Percentiles rank a stretch among this genome's conserved stretches.
Conservation (phyloP, 2,888 invertebrate genomes). For the Drosophila dives region DNA sequence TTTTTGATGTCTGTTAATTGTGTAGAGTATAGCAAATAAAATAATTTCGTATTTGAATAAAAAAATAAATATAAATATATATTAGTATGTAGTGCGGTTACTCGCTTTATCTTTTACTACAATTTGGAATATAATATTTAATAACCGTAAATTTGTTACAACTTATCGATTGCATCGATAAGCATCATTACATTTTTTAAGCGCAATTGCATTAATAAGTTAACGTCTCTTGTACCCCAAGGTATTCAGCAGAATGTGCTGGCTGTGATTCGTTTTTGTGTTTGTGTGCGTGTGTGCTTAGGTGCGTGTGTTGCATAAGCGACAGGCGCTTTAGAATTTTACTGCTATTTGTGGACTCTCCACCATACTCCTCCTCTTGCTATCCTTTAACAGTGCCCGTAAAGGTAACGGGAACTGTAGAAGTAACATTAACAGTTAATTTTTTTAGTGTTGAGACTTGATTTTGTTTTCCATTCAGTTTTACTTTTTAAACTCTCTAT, state of each 20-base stretch:
- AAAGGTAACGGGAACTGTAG: too few relatives aligned
- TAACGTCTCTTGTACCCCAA: conserved; percentile 16
- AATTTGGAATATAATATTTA: neutral
- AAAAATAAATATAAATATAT: too few relatives aligned
- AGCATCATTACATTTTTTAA: neutral
- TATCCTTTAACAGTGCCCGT: neutral
- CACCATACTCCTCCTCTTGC: neutral
- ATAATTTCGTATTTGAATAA: neutral
- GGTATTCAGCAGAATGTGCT: conserved; percentile 36
- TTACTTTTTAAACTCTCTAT: conserved; percentile 12
- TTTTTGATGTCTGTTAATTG: neutral
- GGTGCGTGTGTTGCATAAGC: conserved; percentile 37
- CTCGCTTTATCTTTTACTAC: neutral
- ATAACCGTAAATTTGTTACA: neutral
- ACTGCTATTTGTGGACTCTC: neutral
- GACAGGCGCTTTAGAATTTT: conserved; percentile 16
- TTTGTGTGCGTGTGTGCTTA: neutral
- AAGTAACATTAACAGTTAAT: neutral
- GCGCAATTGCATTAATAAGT: neutral
- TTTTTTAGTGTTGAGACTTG: conserved; percentile 40
- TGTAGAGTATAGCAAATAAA: neutral
- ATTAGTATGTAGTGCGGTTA: neutral
- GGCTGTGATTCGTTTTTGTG: neutral
- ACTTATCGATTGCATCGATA: neutral
- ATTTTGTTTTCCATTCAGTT: conserved; percentile 4